Percentiles rank a stretch among this genome's conserved stretches.
These are phyloP conservation scores for Fissipunctia ypsillon DNA, from an alignment of 2,888 invertebrate genomes.

Conservation along the genomic window DNA sequence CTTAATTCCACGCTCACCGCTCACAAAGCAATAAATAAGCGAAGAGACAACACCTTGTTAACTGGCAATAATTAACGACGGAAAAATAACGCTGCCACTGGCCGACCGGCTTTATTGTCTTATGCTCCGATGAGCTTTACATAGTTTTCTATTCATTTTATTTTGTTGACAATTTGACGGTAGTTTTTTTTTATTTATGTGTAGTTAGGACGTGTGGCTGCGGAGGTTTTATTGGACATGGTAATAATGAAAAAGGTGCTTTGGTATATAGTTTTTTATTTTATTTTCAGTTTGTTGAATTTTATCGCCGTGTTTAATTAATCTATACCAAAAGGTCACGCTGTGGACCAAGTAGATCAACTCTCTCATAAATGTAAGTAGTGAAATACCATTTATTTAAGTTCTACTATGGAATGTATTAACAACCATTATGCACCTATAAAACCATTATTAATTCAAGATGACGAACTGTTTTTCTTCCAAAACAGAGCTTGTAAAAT, in stretches of 20 bases:
- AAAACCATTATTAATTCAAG: not conserved
- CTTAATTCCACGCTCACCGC: conserved; percentile 73
- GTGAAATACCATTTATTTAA: not conserved
- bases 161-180: conserved; percentile 34
- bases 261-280: not conserved
- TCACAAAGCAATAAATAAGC: conserved; percentile 87
- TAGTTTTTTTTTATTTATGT: not conserved
- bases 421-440: not conserved
- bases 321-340: too few relatives aligned
- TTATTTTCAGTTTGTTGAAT: not conserved
- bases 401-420: too few relatives aligned
- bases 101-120: conserved; percentile 65
- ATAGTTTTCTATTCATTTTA: conserved; percentile 46
- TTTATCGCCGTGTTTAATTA: not conserved
- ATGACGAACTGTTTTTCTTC: not conserved
- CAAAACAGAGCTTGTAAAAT: conserved; percentile 1
- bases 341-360: not conserved
- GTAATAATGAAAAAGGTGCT: too few relatives aligned
- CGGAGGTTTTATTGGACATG: not conserved
- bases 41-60: conserved; percentile 90
- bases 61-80: conserved; percentile 89
- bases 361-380: not conserved
- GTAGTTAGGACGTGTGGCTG: not conserved
- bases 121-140: conserved; percentile 59
- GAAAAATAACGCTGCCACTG: conserved; percentile 82